Evolutionary conservation across 92 coral and sea anemone genomes (phyloP), one percentile per base, ranked within the genome.

Genomic region (Parazoanthus atlanticus): DNA sequence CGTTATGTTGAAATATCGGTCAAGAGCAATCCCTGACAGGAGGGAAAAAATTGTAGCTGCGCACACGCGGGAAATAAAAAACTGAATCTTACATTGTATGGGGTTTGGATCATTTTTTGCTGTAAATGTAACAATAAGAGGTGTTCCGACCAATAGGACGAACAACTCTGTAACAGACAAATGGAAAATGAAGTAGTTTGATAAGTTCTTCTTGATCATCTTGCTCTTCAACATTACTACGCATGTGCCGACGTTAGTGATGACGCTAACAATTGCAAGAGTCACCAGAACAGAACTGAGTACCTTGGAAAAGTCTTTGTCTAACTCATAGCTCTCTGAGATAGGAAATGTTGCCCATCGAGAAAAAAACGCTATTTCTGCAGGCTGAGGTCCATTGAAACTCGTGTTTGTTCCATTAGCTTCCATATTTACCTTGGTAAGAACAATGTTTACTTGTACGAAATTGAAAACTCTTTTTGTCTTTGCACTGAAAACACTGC

Each of bases 1-100:
- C 21, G 87, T 78, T 13, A 84, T 84, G 38, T 31, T 84, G 78
- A 84, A 84, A 32, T 84, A 84, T 30, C 87, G 74, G 43, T 84
- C 87, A 5, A 84, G 65, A 41, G 87, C 87, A 6, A 84, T 69
- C 46, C 87, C 87, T 15, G 87, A 84, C 15, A 84, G 87, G 28
- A 84, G 64, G 54, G 30, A 31, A 84, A 84, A 84, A 3, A 84
- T 70, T 19, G 78, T 56, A 28, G 87, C 87, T 13, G 87, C 87
- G 69, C 87, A 84, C 32, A 65, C 30, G 9, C 87, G 78, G 67
- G 87, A 43, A 10, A 84, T 67, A 41, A 84, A 84, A n/a, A 84
- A 84, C 87, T 84, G 46, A 19, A 84, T 23, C 46, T 40, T 84
- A 23, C 87, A 84, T 69, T 69, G 87, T 8, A 84, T 19, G 3